A percentile compares a stretch with the other conserved stretches of the same genome.
phyloP scores from a whole-genome alignment of 2,888 invertebrate species.

The Lucinisca nassula region DNA sequence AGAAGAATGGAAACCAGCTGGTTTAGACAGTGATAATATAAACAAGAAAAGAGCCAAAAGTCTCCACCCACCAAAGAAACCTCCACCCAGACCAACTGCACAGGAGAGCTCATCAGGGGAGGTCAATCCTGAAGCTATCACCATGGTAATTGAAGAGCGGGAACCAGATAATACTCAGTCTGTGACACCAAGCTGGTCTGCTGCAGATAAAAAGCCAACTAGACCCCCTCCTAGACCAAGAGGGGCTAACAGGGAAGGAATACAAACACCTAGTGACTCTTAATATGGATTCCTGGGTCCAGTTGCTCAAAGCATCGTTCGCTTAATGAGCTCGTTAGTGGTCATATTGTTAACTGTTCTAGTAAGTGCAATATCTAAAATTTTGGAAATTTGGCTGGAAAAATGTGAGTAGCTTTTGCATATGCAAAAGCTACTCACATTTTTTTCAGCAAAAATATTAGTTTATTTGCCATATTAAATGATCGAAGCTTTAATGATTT shows the following conservation, averaged over 20 bases:
- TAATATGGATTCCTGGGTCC: no score
- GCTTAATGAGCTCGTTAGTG: no score
- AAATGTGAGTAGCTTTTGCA: no score
- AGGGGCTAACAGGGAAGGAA: slow-evolving; percentile 30
- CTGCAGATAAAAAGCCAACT: slow-evolving; percentile 37
- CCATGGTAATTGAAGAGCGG: slow-evolving; percentile 48
- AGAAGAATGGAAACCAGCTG: slow-evolving; percentile 83
- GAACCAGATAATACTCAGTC: not conserved
- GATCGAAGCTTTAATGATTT: no score
- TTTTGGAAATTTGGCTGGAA: no score
- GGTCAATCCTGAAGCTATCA: slow-evolving; percentile 19
- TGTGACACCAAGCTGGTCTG: not conserved
- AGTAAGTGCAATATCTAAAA: no score
- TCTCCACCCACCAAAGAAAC: slow-evolving; percentile 72
- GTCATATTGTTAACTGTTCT: no score
- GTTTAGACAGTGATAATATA: slow-evolving; percentile 47
- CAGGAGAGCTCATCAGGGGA: not conserved
- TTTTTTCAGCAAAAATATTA: no score
- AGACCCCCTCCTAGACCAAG: slow-evolving; percentile 48
- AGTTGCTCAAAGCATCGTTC: no score
- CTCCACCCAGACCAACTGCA: slow-evolving; percentile 64
- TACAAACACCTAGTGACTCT: slow-evolving; percentile 22
- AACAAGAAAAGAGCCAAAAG: slow-evolving; percentile 63
- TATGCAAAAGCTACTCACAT: no score
- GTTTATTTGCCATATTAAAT: no score